A percentile compares a stretch with the other conserved stretches of the same genome.
phyloP scores from a whole-genome alignment of 2,797 vertebrate species.

The Pseudochirops corinnae region DNA sequence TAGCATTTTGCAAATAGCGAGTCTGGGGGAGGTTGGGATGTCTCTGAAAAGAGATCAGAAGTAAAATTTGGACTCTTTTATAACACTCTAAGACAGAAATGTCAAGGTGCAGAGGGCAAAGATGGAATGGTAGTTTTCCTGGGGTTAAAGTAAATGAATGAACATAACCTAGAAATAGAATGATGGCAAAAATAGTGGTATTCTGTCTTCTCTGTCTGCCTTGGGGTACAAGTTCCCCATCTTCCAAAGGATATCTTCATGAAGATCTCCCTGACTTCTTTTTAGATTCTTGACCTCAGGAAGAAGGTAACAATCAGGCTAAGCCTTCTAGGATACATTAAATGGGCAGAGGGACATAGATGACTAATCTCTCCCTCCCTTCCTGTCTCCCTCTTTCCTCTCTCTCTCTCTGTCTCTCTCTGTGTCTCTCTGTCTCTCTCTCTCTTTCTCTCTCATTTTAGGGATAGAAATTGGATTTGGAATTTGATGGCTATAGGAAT shows the following conservation, averaged over 20 bases:
- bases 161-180: slow-evolving; percentile 15
- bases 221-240: background rate
- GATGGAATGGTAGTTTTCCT: background rate
- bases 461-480: background rate
- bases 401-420: background rate
- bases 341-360: background rate
- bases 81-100: slow-evolving; percentile 13
- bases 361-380: background rate
- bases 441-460: background rate
- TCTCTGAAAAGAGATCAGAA: background rate
- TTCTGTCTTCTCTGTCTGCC: slow-evolving; percentile 18
- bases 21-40: fast-evolving
- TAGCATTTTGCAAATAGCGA: slow-evolving; percentile 66
- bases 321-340: background rate
- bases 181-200: background rate
- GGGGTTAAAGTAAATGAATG: background rate
- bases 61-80: slow-evolving; percentile 9
- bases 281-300: background rate
- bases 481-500: background rate
- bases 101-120: slow-evolving; percentile 18
- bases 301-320: background rate
- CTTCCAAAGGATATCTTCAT: background rate
- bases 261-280: background rate
- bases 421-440: background rate
- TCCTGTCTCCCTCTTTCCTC: too few species aligned